Percentiles rank a stretch among this genome's conserved stretches.
Evolutionary conservation across 2,888 invertebrate species (phyloP).

Genomic region (Lordiphosa fenestrarum): DNA sequence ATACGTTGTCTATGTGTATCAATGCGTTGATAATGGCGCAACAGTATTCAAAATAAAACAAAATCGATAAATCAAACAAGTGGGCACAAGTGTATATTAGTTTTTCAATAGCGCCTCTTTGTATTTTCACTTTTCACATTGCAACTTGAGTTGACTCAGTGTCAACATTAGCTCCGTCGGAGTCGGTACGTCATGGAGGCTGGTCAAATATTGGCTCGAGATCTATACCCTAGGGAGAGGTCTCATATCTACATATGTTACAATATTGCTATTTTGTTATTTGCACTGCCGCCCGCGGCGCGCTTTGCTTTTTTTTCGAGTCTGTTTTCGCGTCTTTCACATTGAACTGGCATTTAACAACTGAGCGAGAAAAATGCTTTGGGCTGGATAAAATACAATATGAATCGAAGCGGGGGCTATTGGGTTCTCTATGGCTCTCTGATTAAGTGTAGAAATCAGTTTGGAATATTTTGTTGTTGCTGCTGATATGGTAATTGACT

Average conservation of each 20-base stretch:
- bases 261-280: neutral
- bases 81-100: neutral
- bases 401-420: conserved; percentile 20
- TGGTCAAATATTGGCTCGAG: neutral
- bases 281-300: conserved; percentile 35
- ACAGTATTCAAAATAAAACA: conserved; percentile 64
- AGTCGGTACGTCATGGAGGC: too few relatives aligned
- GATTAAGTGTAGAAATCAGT: conserved; percentile 44
- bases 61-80: conserved; percentile 62
- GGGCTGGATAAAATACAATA: conserved; percentile 26
- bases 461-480: conserved; percentile 30
- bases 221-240: conserved; percentile 11
- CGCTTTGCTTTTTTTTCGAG: conserved; percentile 17
- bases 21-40: conserved; percentile 69
- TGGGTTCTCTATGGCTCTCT: conserved; percentile 15
- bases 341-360: conserved; percentile 55
- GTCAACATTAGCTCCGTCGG: too few relatives aligned
- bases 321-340: conserved; percentile 56
- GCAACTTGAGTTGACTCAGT: too few relatives aligned
- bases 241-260: conserved; percentile 17
- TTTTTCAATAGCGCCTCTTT: conserved; percentile 4
- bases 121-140: conserved; percentile 17
- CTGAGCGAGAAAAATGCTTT: conserved; percentile 51
- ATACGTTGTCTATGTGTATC: conserved; percentile 33
- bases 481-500: conserved; percentile 56